phyloP scores from a whole-genome alignment of 2,113 vertebrate genomes.

The Orycteropus afer region DNA sequence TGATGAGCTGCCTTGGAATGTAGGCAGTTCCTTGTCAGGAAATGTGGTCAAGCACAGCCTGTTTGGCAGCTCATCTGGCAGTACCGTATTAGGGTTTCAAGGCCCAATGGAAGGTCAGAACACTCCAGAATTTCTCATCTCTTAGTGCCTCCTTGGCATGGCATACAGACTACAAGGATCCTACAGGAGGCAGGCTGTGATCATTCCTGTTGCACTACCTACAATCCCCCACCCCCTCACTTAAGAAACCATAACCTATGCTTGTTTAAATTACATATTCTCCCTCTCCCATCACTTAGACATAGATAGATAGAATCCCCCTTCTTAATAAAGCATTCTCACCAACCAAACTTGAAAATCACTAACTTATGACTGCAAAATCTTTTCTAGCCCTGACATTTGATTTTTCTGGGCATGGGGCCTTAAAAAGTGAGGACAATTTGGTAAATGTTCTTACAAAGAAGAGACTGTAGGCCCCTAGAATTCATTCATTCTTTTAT shows the following conservation, averaged over 20 bases:
- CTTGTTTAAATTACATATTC: background rate
- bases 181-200: background rate
- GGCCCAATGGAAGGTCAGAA: background rate
- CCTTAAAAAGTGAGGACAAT: background rate
- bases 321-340: background rate
- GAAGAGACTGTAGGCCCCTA: background rate
- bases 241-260: background rate
- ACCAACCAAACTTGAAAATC: background rate
- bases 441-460: background rate
- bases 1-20: background rate
- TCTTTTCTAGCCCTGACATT: background rate
- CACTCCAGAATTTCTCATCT: background rate
- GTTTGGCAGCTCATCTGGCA: too few relatives aligned
- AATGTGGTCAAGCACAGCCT: background rate
- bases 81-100: background rate
- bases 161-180: background rate
- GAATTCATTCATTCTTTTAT: background rate
- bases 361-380: background rate
- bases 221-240: background rate
- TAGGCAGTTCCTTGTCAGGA: background rate
- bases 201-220: background rate
- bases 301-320: background rate
- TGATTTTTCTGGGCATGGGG: background rate
- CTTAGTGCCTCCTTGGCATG: background rate
- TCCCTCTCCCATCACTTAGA: background rate